Evolutionary conservation across 2,113 vertebrate species (phyloP), one percentile per base, ranked within the genome.

Genomic region (Lynx canadensis): DNA sequence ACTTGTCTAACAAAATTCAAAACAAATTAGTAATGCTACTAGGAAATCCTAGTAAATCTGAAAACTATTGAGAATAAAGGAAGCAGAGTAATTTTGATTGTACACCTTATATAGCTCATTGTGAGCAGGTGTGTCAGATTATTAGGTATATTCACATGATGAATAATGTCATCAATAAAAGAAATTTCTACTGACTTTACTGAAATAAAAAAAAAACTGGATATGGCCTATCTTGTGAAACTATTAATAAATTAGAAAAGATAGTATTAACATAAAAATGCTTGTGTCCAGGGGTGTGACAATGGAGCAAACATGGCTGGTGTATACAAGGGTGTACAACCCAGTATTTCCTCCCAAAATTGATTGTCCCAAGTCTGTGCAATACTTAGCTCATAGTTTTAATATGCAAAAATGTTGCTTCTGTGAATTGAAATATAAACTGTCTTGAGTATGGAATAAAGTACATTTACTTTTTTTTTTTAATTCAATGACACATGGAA

Each of bases 131-230:
- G 5, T 71, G 38, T 50, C 33, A 95, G 38, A 50, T 76, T 80
- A 76, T 50, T 76, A 81, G 31, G 33, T n/a, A 60, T 65, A 31
- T 23, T 29, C 33, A 85, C 50, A 63, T 71, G 79, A 36, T 60
- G 36, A 91, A 55, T 48, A 55, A 78, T 36, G 12, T 45, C 14
- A n/a, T 68, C 38, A 60, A 16, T 52, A 81, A 45, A 88, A 74
- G 19, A 81, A 91, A 57, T 4, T 76, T 78, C 57, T 87, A 29
- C 18, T 41, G 31, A 82, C 15, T 36, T 84, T 68, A 52, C 2
- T 88, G 21, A 94, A 92, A 88, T 69, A 33, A 74, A 78, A 96
- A 74, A 78, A 96, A 57, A 86, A 36, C 48, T n/a, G 21, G 82
- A 50, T 82, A 23, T 33, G 15, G 12, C 15, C 19, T 60, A 57